Base-by-base conservation (phyloP, 2,888 invertebrate genomes). In the Tuberolachnus salignus region DNA sequence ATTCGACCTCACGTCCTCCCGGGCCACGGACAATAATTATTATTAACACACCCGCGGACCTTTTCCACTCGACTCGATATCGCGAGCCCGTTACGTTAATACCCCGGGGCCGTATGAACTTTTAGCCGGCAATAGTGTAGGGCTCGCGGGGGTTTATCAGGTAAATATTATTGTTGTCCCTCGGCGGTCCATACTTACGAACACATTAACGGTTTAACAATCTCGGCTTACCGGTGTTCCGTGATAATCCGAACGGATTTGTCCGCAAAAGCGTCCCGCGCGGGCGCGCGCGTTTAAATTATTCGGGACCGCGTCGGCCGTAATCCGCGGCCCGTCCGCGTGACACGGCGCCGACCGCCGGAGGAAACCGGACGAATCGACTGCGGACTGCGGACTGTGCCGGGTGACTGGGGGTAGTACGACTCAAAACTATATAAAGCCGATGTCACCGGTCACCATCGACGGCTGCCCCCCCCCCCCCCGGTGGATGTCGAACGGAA, bases 101-200 rank as follows among this genome's bases (percentile, higher is more conserved):
- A 72, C 26, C 59, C 61, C 34, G 34, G 34, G n/a, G 34, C 19
- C 49, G 59, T 21, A 61, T 72, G 61, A 51, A 61, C 72, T 49
- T 72, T 57, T 72, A 10, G 34, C 1, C 1, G 55, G 55, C 2
- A 11, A 11, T n/a, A n/a, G n/a, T n/a, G n/a, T n/a, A 21, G 55
- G 55, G 23, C 21, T n/a, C 16, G 14, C 23, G 14, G 49, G 69
- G 61, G 61, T 72, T n/a, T 63, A 61, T 72, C 61, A 61, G 72
- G 61, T 63, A 72, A 72, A 72, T 61, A 72, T 72, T 34, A 61
- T 61, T 61, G 51, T 19, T 63, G 61, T 72, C 59, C 59, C 71
- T 59, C 46, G 49, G 51, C 72, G 51, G 6, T 72, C 49, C 61
- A 63, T 34, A 34, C 34, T 3, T 34, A 34, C 34, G 6, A 72